These are phyloP conservation scores for Mastomys natalensis DNA, from an alignment of 2,113 vertebrate species.

Conservation along the genomic window DNA sequence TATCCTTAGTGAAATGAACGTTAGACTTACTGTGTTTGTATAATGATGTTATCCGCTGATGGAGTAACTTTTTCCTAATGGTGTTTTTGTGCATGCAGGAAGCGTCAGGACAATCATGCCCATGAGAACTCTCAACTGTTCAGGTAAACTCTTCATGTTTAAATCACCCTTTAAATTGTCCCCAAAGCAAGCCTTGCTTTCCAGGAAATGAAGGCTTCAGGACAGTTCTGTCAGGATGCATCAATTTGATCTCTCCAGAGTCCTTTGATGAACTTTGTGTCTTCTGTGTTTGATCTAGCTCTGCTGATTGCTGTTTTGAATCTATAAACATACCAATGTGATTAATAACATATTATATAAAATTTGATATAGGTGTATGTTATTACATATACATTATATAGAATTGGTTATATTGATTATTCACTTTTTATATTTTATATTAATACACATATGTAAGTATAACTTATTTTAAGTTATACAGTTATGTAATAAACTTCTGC, in stretches of 20 bases:
- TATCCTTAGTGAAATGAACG: not conserved
- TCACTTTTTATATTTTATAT: not conserved
- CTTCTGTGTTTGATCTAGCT: not conserved
- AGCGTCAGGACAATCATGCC: slow-evolving; percentile 85
- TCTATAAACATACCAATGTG: not conserved
- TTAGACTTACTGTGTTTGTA: slow-evolving; percentile 54
- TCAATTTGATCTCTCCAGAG: not conserved
- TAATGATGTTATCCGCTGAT: not conserved
- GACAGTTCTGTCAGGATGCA: not conserved
- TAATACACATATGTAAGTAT: not conserved
- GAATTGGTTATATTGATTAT: not conserved
- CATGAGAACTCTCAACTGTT: slow-evolving; percentile 81
- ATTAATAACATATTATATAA: not conserved
- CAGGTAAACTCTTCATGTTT: slow-evolving; percentile 85
- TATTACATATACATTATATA: not conserved
- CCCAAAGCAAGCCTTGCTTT: not conserved
- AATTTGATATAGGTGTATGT: not conserved
- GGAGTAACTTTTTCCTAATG: slow-evolving; percentile 53
- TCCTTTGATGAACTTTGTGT: not conserved
- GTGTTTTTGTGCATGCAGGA: slow-evolving; percentile 81
- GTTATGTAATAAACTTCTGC: not conserved
- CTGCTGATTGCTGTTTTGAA: not conserved
- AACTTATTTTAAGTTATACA: not conserved
- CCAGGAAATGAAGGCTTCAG: not conserved
- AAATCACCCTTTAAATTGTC: slow-evolving; percentile 23